Evolutionary conservation across 2,888 invertebrate genomes (phyloP).

Genomic region (Perizoma flavofasciatum): DNA sequence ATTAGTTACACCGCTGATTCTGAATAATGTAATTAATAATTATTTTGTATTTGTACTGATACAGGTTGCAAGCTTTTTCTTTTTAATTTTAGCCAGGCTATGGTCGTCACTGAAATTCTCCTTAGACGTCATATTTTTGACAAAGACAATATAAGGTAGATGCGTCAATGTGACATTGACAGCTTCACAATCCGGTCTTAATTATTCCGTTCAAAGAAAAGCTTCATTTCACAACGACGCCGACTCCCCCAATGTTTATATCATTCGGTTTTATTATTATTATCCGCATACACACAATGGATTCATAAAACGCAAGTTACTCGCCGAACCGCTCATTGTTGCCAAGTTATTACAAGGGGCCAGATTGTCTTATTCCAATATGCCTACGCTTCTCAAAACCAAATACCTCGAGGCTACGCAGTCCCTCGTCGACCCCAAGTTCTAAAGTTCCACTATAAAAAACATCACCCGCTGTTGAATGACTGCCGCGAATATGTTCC

Average conservation of each 20-base stretch:
- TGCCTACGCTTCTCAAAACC: conserved; percentile 62
- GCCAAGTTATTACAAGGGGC: conserved; percentile 61
- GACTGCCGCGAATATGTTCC: conserved; percentile 74
- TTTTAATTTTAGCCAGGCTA: too few relatives aligned
- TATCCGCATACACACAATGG: conserved; percentile 35
- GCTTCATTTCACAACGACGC: background rate
- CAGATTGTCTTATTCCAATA: conserved; percentile 76
- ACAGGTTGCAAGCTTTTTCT: too few relatives aligned
- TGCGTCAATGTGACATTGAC: too few relatives aligned
- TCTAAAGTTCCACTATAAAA: conserved; percentile 50
- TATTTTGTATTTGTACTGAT: too few relatives aligned
- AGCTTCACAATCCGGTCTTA: too few relatives aligned
- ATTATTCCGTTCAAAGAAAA: conserved; percentile 14
- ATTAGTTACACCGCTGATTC: too few relatives aligned
- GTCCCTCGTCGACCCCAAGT: conserved; percentile 54
- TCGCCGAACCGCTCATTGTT: conserved; percentile 40
- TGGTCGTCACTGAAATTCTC: too few relatives aligned
- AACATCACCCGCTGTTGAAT: conserved; percentile 47
- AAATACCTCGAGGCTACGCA: conserved; percentile 72
- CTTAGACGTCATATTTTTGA: too few relatives aligned
- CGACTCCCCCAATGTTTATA: conserved; percentile 29
- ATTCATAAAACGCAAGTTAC: conserved; percentile 41
- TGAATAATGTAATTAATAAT: too few relatives aligned
- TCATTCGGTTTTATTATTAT: conserved; percentile 33
- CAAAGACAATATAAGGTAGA: too few relatives aligned